These are phyloP conservation scores for Brachystomella parvula DNA, from an alignment of 1,140 invertebrate genomes.

Conservation along the genomic window DNA sequence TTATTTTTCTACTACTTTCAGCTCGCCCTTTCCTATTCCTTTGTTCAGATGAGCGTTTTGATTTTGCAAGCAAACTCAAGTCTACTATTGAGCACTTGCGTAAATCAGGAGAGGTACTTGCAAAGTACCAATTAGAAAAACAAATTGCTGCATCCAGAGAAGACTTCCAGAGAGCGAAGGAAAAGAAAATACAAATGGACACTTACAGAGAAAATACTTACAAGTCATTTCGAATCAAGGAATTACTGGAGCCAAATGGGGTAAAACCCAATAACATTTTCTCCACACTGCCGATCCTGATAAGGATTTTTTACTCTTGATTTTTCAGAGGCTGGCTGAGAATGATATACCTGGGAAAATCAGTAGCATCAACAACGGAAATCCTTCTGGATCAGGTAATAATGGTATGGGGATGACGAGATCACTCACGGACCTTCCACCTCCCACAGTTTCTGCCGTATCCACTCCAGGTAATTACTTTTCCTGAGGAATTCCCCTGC, in stretches of 20 bases:
- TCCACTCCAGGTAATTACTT: slow-evolving; percentile 30
- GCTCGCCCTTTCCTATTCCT: slow-evolving; percentile 31
- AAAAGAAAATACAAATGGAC: slow-evolving; percentile 82
- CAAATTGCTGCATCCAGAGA: slow-evolving; percentile 79
- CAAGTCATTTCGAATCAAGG: slow-evolving; percentile 57
- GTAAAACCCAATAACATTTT: slow-evolving; percentile 49
- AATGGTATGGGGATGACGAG: slow-evolving; percentile 27
- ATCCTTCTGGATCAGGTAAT: not conserved
- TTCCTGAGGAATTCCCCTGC: not conserved
- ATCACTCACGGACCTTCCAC: slow-evolving; percentile 32
- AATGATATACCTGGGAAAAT: slow-evolving; percentile 44
- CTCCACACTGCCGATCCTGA: not conserved
- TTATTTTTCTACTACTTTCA: slow-evolving; percentile 12
- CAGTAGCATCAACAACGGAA: not conserved
- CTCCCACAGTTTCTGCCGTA: slow-evolving; percentile 26
- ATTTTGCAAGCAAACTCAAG: slow-evolving; percentile 83
- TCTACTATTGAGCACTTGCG: slow-evolving; percentile 70
- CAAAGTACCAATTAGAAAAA: slow-evolving; percentile 84
- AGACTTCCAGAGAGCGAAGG: slow-evolving; percentile 78
- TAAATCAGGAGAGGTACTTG: slow-evolving; percentile 76
- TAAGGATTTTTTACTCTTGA: not conserved
- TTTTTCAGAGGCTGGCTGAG: slow-evolving; percentile 45
- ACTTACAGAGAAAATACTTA: slow-evolving; percentile 64
- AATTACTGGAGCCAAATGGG: slow-evolving; percentile 70
- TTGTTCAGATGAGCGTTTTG: slow-evolving; percentile 71